Conservation (phyloP, 2,888 invertebrate genomes). For the Drosophila macrothrix region DNA sequence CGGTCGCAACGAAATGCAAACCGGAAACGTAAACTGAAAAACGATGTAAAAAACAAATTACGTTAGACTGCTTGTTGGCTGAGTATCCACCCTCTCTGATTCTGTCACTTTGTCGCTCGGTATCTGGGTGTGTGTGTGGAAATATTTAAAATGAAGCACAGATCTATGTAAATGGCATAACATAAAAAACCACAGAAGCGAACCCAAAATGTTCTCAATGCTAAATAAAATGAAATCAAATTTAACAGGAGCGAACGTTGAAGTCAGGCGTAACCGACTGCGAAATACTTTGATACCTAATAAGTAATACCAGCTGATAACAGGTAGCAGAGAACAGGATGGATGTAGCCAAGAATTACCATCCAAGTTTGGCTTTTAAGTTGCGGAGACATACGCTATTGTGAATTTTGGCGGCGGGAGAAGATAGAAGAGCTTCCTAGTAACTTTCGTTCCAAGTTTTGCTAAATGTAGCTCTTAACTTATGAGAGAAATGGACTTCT, state of each 20-base stretch:
- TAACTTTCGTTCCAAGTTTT: too few relatives aligned
- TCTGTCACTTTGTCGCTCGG: neutral
- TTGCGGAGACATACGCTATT: neutral
- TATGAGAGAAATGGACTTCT: too few relatives aligned
- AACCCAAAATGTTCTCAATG: slow-evolving; percentile 46
- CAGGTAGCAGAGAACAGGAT: neutral
- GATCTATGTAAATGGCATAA: slow-evolving; percentile 69
- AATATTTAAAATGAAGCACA: slow-evolving; percentile 73
- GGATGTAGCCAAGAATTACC: neutral
- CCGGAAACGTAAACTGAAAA: slow-evolving; percentile 69
- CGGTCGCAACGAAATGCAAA: slow-evolving; percentile 61
- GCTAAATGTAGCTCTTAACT: too few relatives aligned
- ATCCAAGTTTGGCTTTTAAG: neutral
- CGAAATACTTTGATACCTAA: neutral
- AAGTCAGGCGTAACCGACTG: neutral
- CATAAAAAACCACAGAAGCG: slow-evolving; percentile 65
- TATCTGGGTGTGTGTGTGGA: slow-evolving; percentile 22
- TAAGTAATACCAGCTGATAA: neutral
- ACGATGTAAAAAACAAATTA: slow-evolving; percentile 75
- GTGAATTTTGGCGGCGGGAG: neutral
- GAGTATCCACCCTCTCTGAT: neutral
- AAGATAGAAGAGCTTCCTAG: too few relatives aligned
- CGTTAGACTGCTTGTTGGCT: slow-evolving; percentile 55
- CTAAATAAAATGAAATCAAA: slow-evolving; percentile 46
- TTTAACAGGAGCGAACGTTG: slow-evolving; percentile 2